Evolutionary conservation across 2,888 invertebrate genomes (phyloP), one percentile per base, ranked within the genome.

Genomic region (Leptinotarsa juncta): DNA sequence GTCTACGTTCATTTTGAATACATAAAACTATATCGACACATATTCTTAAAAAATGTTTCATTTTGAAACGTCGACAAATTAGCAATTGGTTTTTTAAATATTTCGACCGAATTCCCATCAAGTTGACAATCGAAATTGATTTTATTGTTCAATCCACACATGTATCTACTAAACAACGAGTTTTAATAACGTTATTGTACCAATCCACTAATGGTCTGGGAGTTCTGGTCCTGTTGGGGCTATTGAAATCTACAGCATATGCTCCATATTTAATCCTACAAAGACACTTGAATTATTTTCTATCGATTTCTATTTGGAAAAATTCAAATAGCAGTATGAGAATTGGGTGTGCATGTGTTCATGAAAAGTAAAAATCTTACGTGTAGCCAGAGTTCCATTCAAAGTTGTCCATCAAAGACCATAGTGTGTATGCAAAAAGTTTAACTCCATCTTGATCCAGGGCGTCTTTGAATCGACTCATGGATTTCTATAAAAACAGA

Each of bases 261-360:
- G 95, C 81, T 12, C 95, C 95, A 85, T 93, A 94, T 83, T 90
- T 91, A 79, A 90, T 89, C 10, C 93, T 93, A 85, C 42, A 42
- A 42, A 42, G 10, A 42, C 3, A 32, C 10, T 32, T 4, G 0
- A 32, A 32, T 42, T 42, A 42, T 42, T 42, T 42, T 42, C 0
- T 42, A 0, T 10, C 42, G 0, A 32, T 32, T 32, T 32, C 7
- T 32, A 2, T 32, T 32, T 32, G 32, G 1, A 32, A 32, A 32
- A 32, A 32, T 7, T 32, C 0, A 0, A 32, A 32, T 32, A 32
- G 32, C 3, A 10, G 42, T 42, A 16, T 51, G 71, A 90, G 89
- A 72, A 66, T 26, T 14, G 57, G 23, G n/a, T 20, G 18, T 32
- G 10, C 18, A 66, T 57, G n/a, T n/a, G 7, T 32, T 32, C 32